phyloP scores from a whole-genome alignment of 30 jellyfish, hydroid and myxozoan species.

The Hydractinia echinata region DNA sequence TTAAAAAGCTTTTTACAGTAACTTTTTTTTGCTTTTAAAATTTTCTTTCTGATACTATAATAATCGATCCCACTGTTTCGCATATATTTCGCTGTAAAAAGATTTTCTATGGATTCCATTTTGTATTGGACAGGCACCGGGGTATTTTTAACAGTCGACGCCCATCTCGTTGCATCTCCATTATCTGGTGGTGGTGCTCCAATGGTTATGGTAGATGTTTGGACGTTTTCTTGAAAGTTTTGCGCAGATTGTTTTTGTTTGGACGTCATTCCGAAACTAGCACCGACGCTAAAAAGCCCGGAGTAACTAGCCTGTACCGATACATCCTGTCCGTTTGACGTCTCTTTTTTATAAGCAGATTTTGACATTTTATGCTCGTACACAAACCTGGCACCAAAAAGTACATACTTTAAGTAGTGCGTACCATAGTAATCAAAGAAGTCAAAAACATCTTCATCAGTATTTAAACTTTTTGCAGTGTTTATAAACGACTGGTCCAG shows the following conservation, averaged over 20 bases:
- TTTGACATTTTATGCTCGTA: conserved; percentile 49
- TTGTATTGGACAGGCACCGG: conserved; percentile 52
- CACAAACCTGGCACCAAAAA: conserved; percentile 54
- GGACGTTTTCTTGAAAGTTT: conserved; percentile 29
- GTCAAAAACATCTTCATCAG: conserved; percentile 22
- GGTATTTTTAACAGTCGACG: conserved; percentile 53
- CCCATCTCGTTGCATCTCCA: conserved; percentile 53
- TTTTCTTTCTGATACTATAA: background rate
- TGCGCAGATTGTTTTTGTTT: conserved; percentile 28
- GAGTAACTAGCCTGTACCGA: conserved; percentile 42
- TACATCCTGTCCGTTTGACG: background rate
- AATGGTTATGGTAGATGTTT: conserved; percentile 46
- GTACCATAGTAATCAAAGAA: conserved; percentile 53
- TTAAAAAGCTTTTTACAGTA: conserved; percentile 34
- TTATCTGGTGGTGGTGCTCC: conserved; percentile 68
- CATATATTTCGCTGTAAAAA: conserved; percentile 47
- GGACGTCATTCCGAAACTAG: conserved; percentile 19
- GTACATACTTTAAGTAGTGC: conserved; percentile 35
- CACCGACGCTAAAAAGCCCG: conserved; percentile 36
- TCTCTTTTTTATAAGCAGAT: background rate
- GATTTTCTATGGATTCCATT: conserved; percentile 39
- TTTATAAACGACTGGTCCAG: conserved; percentile 31
- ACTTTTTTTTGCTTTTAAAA: conserved; percentile 6
- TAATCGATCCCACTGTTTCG: conserved; percentile 14
- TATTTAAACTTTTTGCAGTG: conserved; percentile 14